Evolutionary conservation across 2,113 vertebrate genomes (phyloP), one percentile per base, ranked within the genome.

Genomic region (Poicephalus gulielmi): DNA sequence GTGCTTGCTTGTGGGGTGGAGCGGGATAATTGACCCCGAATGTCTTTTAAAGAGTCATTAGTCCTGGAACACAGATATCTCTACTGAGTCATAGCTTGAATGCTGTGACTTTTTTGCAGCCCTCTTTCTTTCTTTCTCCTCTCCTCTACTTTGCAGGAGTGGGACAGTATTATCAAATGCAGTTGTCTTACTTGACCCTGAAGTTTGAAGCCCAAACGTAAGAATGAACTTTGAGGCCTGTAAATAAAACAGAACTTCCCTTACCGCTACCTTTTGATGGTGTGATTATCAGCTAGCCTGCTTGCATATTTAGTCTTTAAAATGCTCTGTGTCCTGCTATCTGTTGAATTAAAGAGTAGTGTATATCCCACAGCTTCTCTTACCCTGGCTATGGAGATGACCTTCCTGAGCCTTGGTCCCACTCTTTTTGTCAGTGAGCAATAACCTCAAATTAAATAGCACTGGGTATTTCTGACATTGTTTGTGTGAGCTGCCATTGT

Each of bases 151-250:
- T 94, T 55, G 57, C 81, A 79, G 7, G 9, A 44, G 70, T 69
- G 43, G 39, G 20, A 2, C 4, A 2, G 7, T 37, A 5, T 88
- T 95, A 82, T 47, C 52, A 79, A 39, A 69, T 52, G 28, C 50
- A 27, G 30, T 68, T 96, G 41, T 92, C 77, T 70, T 71, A 11
- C 33, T 64, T 91, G 47, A 88, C 47, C 47, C 47, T 30, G 44
- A 5, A 66, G 83, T 41, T 2, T 86, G 70, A 93, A 97, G 95
- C 95, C 94, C 74, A 69, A 80, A 91, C 91, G 96, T 96, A 95
- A 89, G 80, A 23, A 31, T 82, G 88, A 94, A 93, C 95, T 95
- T 95, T 69, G 88, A 91, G 57, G 57, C 76, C 62, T 81, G 62
- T 94, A 88, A 90, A 92, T 75, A 71, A 94, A 93, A n/a, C 27